Evolutionary conservation across 2,113 vertebrate species (phyloP), one percentile per base, ranked within the genome.

Genomic region (Oryzias woworae): DNA sequence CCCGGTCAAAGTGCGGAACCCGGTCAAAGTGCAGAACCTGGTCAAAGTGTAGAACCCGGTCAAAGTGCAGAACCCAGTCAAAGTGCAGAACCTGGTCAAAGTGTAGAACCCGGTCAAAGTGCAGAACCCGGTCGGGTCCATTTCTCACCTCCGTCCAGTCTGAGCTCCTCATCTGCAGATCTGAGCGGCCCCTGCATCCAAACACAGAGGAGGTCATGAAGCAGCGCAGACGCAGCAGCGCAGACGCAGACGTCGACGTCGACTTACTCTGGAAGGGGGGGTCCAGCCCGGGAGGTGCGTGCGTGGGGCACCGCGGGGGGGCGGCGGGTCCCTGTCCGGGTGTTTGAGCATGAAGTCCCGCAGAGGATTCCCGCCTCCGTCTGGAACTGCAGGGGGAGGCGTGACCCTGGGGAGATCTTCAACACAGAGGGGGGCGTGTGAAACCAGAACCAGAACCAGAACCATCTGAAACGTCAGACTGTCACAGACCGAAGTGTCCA

Each of bases 301-400:
- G 15, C 41, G 53, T 0, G 81, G 77, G 6, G 46, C 28, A 2
- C 53, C 69, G 52, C 10, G 83, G 70, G 12, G 15, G 56, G 23
- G 22, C 26, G n/a, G 56, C 7, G 48, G 1, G 20, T 42, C 20
- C 1, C 59, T 22, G 13, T 85, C 75, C 10, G 78, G 85, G 16
- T 66, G 62, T 62, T 90, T 93, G 14, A 93, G 68, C 92, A 93
- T 93, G 2, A 85, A 90, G 44, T 93, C 91, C 76, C 92, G 86
- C 20, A 92, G 70, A 14, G 84, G 62, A 62, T 89, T 89, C 22
- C 78, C 57, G 24, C 49, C 43, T 47, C 58, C 10, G 17, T 86
- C 85, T 55, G 60, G 63, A 53, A 63, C 57, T 0, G 84, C 78
- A 5, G 83, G 53, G 1, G 84, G 75, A 1, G 83, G 80, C 59